Base-by-base conservation (phyloP, 2,113 vertebrate genomes). In the zebrafish (Danio rerio) region DNA sequence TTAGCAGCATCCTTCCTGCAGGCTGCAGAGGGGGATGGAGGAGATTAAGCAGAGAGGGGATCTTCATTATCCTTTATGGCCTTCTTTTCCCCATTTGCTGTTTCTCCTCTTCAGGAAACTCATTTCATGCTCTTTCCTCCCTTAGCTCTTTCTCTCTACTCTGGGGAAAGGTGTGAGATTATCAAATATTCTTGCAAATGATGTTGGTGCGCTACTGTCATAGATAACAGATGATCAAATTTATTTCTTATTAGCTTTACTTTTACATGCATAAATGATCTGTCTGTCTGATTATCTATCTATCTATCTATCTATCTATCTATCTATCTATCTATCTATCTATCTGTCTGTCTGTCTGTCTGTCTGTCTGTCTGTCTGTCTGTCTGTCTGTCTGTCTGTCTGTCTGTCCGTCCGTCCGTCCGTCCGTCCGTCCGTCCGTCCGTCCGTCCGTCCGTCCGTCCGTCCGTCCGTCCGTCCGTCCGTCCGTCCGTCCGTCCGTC, bases 1-100 rank as follows among this genome's bases (percentile, higher is more conserved):
- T 94, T 92, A 92, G 89, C 91, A 89, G 86, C 86, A 88, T 93
- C 89, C 92, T 94, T 94, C 91, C 92, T 93, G 89, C 88, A 86
- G 88, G 84, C 82, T 82, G 82, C 86, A 80, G 86, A 83, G 66
- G 52, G 59, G 78, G 42, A 62, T 88, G 76, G 76, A 81, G 85
- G 80, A 83, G 90, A 92, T 92, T 90, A 89, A 90, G 88, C 84
- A 83, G 81, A 81, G 80, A 85, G 86, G 89, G 89, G 85, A 81
- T 83, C 84, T 91, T 92, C 91, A 92, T 92, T 92, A 91, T 91
- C 83, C 63, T 89, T 91, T 89, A 89, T 89, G 79, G 87, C 71
- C 72, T 84, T 68, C 73, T 75, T 83, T 80, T 18, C 20, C 2
- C 89, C 90, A 92, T 92, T 91, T 90, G 88, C 90, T 70, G 86